Evolutionary conservation across 2,888 invertebrate species (phyloP).

Genomic region (Prosopocoilus inquinatus): DNA sequence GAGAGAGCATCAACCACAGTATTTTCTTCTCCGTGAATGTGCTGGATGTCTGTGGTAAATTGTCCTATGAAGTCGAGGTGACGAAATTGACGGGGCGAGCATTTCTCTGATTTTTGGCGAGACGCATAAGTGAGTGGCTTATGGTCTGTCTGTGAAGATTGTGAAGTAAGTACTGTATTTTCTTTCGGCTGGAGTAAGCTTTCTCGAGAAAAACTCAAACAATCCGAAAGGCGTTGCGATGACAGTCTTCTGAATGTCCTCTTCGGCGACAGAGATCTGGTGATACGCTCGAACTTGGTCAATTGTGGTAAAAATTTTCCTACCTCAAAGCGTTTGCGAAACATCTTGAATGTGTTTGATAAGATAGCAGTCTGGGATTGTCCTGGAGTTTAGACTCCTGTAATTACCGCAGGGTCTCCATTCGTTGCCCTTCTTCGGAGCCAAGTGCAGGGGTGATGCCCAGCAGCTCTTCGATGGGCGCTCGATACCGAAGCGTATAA

Average conservation of each 20-base stretch:
- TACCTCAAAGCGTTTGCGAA: conserved; percentile 30
- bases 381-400: conserved; percentile 38
- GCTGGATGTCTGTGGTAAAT: conserved; percentile 17
- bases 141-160: conserved; percentile 22
- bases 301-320: conserved; percentile 34
- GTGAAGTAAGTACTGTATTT: conserved; percentile 26
- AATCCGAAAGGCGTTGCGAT: conserved; percentile 29
- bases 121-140: conserved; percentile 16
- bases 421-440: too few species aligned
- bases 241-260: conserved; percentile 36
- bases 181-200: conserved; percentile 32
- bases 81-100: conserved; percentile 18
- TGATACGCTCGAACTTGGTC: conserved; percentile 42
- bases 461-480: conserved; percentile 33
- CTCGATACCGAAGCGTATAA: conserved; percentile 32
- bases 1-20: conserved; percentile 16
- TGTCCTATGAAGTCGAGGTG: conserved; percentile 22
- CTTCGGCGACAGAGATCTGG: conserved; percentile 43
- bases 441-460: too few species aligned
- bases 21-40: conserved; percentile 16
- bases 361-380: conserved; percentile 52
- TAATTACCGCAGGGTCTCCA: conserved; percentile 40
- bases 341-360: conserved; percentile 42
- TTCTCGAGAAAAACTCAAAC: conserved; percentile 25
- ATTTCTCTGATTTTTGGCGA: conserved; percentile 5